phyloP scores from a whole-genome alignment of 2,113 vertebrate genomes.

The Dasyprocta punctata region DNA sequence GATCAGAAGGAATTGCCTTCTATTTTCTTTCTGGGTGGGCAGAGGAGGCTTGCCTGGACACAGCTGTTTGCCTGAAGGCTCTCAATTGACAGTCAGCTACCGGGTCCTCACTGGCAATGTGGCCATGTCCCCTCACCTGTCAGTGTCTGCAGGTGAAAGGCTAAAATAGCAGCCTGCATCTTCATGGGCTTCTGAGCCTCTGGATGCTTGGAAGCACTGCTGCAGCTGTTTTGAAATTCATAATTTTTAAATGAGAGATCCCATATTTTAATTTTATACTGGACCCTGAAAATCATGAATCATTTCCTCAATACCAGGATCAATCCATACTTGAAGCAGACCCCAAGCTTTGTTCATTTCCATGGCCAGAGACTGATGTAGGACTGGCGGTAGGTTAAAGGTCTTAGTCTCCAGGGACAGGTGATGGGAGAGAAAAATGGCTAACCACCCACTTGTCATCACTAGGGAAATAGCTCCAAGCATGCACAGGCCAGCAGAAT shows the following conservation, averaged over 20 bases:
- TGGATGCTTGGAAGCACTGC: neutral
- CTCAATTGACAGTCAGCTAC: neutral
- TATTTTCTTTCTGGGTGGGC: neutral
- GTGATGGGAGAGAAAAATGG: neutral
- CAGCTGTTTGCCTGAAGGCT: neutral
- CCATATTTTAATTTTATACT: neutral
- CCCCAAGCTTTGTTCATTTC: neutral
- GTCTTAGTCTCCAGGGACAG: too few relatives aligned
- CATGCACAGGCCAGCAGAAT: neutral
- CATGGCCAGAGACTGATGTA: neutral
- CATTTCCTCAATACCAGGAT: neutral
- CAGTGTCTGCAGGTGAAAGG: neutral
- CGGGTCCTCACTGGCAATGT: rapidly evolving
- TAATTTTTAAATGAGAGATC: neutral
- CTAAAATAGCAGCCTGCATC: neutral
- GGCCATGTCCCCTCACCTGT: neutral
- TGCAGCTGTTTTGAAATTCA: neutral
- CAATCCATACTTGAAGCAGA: neutral
- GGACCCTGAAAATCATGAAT: too few relatives aligned
- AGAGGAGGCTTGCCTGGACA: neutral
- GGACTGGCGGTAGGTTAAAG: neutral
- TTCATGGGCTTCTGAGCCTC: neutral
- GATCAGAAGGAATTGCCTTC: neutral
- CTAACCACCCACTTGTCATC: neutral
- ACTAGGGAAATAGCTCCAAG: neutral